Percentiles rank a stretch among this genome's conserved stretches.
phyloP scores from a whole-genome alignment of 1,140 invertebrate genomes.

The Coboldia fuscipes region DNA sequence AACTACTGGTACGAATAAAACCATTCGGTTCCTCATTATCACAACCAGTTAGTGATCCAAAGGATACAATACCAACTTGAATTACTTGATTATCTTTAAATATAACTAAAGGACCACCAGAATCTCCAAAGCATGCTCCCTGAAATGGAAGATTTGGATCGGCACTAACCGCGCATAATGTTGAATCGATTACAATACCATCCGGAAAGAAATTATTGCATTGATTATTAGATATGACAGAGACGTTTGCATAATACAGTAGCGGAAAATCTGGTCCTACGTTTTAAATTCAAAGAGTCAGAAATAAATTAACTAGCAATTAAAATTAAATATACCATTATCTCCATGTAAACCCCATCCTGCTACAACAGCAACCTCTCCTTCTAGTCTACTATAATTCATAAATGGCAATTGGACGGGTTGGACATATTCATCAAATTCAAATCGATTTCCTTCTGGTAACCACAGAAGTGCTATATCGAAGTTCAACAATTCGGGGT shows the following conservation, averaged over 20 bases:
- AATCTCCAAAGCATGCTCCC: conserved; percentile 14
- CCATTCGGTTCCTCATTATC: conserved; percentile 18
- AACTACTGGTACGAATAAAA: conserved; percentile 16
- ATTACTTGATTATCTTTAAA: conserved; percentile 4
- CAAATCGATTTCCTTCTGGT: too few species aligned
- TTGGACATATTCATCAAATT: too few species aligned
- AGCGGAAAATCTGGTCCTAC: conserved; percentile 8
- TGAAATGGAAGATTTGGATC: conserved; percentile 9
- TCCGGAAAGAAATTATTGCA: conserved; percentile 8
- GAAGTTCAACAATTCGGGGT: too few species aligned
- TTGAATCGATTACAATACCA: conserved; percentile 7
- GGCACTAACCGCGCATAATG: conserved; percentile 13
- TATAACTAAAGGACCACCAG: conserved; percentile 11
- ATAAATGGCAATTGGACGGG: too few species aligned
- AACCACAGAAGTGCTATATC: too few species aligned
- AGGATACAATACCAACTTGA: conserved; percentile 24
- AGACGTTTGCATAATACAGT: conserved; percentile 10
- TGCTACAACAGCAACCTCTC: too few species aligned
- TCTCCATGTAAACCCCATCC: too few species aligned
- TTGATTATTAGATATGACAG: conserved; percentile 7
- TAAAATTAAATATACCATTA: not conserved
- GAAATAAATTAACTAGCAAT: not conserved
- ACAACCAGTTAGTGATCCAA: conserved; percentile 23
- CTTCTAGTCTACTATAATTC: too few species aligned
- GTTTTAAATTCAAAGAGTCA: too few species aligned